Evolutionary conservation across 2,797 vertebrate genomes (phyloP).

Genomic region (Dendrocincla fuliginosa): DNA sequence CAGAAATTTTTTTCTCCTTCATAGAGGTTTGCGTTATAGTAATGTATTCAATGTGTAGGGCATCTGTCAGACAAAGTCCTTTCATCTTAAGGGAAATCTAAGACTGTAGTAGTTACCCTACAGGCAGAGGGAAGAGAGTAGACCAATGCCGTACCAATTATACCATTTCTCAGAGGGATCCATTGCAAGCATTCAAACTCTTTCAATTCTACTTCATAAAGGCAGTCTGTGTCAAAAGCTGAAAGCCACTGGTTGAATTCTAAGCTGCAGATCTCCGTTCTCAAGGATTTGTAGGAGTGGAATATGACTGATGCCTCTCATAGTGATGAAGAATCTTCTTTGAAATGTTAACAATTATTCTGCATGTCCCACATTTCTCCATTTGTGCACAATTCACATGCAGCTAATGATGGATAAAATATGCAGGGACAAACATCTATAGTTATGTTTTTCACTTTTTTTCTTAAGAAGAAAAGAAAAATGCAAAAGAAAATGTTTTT

Average conservation of each 20-base stretch:
- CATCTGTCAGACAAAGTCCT: conserved; percentile 43
- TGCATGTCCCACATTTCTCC: not conserved
- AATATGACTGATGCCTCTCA: not conserved
- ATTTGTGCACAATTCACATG: conserved; percentile 23
- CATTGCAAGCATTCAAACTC: conserved; percentile 53
- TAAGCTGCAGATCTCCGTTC: conserved; percentile 9
- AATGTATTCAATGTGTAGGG: conserved; percentile 5
- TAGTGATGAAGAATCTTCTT: conserved; percentile 19
- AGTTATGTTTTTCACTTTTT: not conserved
- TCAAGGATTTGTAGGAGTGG: not conserved
- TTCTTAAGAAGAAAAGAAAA: not conserved
- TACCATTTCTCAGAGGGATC: conserved; percentile 60
- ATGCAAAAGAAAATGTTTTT: not conserved
- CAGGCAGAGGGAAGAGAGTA: conserved; percentile 31
- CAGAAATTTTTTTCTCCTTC: not conserved
- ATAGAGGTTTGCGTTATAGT: not conserved
- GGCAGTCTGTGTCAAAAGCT: conserved; percentile 30
- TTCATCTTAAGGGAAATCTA: conserved; percentile 44
- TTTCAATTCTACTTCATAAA: conserved; percentile 41
- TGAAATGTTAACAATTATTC: conserved; percentile 14
- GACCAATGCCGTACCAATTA: conserved; percentile 62
- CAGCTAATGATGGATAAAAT: conserved; percentile 10
- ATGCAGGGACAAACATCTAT: not conserved
- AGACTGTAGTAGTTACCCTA: conserved; percentile 46
- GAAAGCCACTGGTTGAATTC: conserved; percentile 37